phyloP scores from a whole-genome alignment of 2,797 vertebrate genomes.

The Nothura maculosa region DNA sequence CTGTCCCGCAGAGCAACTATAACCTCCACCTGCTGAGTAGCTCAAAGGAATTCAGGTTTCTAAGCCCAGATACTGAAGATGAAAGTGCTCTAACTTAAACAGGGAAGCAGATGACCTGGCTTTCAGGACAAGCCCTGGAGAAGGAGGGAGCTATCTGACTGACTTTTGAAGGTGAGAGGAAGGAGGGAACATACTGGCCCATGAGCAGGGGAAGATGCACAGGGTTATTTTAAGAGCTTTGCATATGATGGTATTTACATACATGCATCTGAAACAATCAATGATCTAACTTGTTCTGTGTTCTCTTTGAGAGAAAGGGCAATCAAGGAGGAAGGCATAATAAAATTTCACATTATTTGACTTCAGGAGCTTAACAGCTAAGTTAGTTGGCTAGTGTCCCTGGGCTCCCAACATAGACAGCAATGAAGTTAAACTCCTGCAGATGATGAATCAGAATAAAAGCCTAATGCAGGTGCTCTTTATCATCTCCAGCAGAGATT shows the following conservation, averaged over 20 bases:
- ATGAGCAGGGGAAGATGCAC: rapidly evolving
- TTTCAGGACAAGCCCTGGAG: not conserved
- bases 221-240: not conserved
- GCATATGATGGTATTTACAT: not conserved
- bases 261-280: not conserved
- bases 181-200: not conserved
- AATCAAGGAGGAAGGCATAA: not conserved
- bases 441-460: constrained; percentile 22
- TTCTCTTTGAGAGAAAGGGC: not conserved
- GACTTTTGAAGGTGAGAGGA: not conserved
- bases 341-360: not conserved
- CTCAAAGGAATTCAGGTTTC: not conserved
- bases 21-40: not conserved
- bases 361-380: not conserved
- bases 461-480: constrained; percentile 7
- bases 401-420: not conserved
- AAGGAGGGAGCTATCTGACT: not conserved
- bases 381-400: not conserved
- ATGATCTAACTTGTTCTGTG: not conserved
- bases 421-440: constrained; percentile 1
- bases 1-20: not conserved
- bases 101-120: not conserved
- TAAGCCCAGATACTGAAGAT: not conserved
- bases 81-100: not conserved
- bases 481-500: not conserved